These are phyloP conservation scores for Mus minutoides DNA, from an alignment of 2,797 vertebrate species.

Conservation along the genomic window DNA sequence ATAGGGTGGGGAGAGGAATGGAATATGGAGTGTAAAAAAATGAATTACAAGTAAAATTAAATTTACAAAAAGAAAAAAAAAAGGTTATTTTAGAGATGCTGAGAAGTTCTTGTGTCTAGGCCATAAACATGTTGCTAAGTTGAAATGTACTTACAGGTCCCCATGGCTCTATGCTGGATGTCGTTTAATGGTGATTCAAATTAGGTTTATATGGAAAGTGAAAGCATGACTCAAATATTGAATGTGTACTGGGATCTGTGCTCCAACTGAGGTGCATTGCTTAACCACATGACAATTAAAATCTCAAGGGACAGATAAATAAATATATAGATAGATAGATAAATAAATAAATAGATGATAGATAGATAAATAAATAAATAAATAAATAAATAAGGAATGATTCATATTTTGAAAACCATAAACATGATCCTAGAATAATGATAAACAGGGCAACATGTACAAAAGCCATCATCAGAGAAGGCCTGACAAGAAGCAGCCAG, in stretches of 20 bases:
- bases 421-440: neutral
- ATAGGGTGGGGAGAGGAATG: no score
- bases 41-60: no score
- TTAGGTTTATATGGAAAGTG: neutral
- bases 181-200: neutral
- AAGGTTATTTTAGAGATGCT: neutral
- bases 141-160: fast-evolving
- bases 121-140: neutral
- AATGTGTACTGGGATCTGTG: neutral
- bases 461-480: neutral
- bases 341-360: neutral
- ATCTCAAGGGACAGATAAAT: neutral
- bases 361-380: neutral
- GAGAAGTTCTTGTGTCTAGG: neutral
- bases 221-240: neutral
- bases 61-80: no score
- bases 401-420: neutral
- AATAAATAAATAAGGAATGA: neutral
- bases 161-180: neutral
- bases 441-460: neutral
- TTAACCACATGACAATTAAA: neutral
- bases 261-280: neutral
- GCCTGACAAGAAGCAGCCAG: neutral
- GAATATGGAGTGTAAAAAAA: no score
- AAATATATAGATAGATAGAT: neutral